Evolutionary conservation across 2,113 vertebrate genomes (phyloP).

Genomic region (Tachuris rubrigastra): DNA sequence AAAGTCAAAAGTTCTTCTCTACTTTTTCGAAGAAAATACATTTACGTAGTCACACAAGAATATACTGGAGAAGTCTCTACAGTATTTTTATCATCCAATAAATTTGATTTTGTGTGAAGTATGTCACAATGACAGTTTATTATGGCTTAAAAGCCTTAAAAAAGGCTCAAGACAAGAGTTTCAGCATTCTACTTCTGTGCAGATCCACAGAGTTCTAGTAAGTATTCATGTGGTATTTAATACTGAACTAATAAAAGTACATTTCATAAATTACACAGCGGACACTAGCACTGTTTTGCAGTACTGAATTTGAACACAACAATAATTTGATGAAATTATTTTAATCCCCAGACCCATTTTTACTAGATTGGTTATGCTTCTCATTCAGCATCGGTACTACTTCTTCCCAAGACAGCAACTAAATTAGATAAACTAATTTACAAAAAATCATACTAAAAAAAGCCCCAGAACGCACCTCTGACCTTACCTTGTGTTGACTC

Average conservation of each 20-base stretch:
- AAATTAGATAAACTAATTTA: background rate
- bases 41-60: background rate
- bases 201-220: background rate
- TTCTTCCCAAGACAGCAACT: background rate
- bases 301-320: background rate
- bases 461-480: background rate
- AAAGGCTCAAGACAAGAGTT: background rate
- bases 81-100: background rate
- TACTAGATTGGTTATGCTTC: background rate
- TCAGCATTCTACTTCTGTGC: background rate
- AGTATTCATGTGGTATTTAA: background rate
- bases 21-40: background rate
- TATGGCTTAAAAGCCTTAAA: background rate
- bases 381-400: background rate
- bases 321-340: background rate
- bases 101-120: background rate
- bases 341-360: background rate
- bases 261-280: background rate
- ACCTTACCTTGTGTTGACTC: slow-evolving; percentile 69
- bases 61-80: background rate
- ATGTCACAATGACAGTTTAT: background rate
- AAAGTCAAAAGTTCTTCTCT: background rate
- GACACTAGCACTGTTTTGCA: background rate
- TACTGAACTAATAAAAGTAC: background rate
- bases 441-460: background rate